Evolutionary conservation across 2,888 invertebrate species (phyloP), one percentile per base, ranked within the genome.

Genomic region (Subacronicta megacephala): DNA sequence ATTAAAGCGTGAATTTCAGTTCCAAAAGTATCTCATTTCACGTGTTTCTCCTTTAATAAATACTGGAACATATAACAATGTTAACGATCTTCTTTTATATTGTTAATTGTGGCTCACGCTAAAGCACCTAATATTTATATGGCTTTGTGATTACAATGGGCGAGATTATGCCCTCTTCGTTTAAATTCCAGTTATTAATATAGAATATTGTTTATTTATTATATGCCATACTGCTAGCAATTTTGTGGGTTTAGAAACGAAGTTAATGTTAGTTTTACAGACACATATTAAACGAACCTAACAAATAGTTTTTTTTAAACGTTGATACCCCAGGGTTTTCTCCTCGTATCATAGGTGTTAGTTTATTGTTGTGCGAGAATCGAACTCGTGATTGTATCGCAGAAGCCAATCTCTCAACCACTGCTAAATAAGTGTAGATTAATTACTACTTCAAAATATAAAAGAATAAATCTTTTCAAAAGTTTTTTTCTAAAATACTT

Each of bases 51-150:
- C 9, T 13, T 57, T 41, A 44, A 18, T 41, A 57, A 54, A 54
- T 63, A 53, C 37, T 33, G 36, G 26, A 70, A 70, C 45, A 64
- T 46, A 65, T 58, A 33, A 49, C 20, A 49, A 46, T 53, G 50
- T 65, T 65, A 65, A 55, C 55, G 63, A 53, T 41, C 53, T 55
- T 53, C 73, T 53, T 70, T 70, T 67, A 62, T 72, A 42, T 55
- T 52, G 54, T 68, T 70, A 69, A 69, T 73, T 69, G 59, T 60
- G 47, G 64, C 41, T 53, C 51, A 13, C 20, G 41, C 64, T 54
- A 47, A 69, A 69, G 50, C 40, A 38, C 52, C 37, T 51, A 52
- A 60, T 57, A 73, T 60, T 73, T 69, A 63, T 63, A 68, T 68
- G 57, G 63, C 49, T 68, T 57, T 56, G 35, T 68, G 58, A 46